Percentiles rank a stretch among this genome's conserved stretches.
phyloP scores from a whole-genome alignment of 1,140 invertebrate genomes.

The Pygmarrhopalites habei region DNA sequence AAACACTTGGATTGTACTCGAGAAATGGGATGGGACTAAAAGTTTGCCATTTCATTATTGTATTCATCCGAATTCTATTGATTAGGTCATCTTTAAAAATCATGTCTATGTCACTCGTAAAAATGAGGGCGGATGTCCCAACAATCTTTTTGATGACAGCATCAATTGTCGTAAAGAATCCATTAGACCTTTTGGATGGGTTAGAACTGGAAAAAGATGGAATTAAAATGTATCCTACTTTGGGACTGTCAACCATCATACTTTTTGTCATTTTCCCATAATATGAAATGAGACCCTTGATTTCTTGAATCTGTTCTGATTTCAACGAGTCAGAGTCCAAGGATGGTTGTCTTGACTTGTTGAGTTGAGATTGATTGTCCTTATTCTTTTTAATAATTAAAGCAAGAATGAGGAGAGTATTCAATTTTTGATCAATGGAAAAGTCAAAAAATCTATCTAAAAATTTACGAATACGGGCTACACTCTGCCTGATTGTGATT shows the following conservation, averaged over 20 bases:
- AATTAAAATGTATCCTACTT: background rate
- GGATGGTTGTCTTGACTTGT: too few species aligned
- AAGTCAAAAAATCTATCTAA: slow-evolving; percentile 60
- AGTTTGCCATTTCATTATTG: slow-evolving; percentile 68
- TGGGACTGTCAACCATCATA: slow-evolving; percentile 53
- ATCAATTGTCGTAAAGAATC: slow-evolving; percentile 14
- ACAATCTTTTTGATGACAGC: slow-evolving; percentile 9
- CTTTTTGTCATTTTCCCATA: slow-evolving; percentile 60
- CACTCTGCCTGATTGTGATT: slow-evolving; percentile 46
- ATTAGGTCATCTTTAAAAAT: slow-evolving; percentile 29
- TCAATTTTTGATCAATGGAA: slow-evolving; percentile 67
- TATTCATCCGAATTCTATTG: slow-evolving; percentile 71
- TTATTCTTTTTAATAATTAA: slow-evolving; percentile 33
- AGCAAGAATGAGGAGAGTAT: slow-evolving; percentile 62
- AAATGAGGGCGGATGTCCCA: slow-evolving; percentile 8
- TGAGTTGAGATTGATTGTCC: background rate
- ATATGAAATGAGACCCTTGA: slow-evolving; percentile 56
- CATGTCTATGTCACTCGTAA: slow-evolving; percentile 4
- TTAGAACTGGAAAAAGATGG: background rate
- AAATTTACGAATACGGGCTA: slow-evolving; percentile 47
- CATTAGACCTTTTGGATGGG: background rate
- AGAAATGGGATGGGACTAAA: slow-evolving; percentile 75
- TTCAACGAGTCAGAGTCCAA: too few species aligned
- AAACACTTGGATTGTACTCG: slow-evolving; percentile 61
- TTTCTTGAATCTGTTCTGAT: slow-evolving; percentile 47